A percentile compares a stretch with the other conserved stretches of the same genome.
phyloP scores from a whole-genome alignment of 1,140 invertebrate species.

The Drosophila carrolli region DNA sequence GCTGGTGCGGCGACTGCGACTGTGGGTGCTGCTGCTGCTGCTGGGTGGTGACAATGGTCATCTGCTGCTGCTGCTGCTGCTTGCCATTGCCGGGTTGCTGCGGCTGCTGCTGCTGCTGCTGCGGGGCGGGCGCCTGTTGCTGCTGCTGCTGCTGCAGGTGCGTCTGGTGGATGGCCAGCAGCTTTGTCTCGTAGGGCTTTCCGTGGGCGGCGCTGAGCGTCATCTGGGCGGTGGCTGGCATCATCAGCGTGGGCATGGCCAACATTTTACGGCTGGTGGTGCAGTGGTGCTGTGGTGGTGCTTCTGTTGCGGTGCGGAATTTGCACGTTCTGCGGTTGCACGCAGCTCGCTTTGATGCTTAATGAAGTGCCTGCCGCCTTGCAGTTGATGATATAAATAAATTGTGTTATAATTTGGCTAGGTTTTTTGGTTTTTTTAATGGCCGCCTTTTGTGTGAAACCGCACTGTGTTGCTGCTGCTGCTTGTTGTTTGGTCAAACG shows the following conservation, averaged over 20 bases:
- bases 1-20: slow-evolving; percentile 72
- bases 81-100: slow-evolving; percentile 67
- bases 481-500: slow-evolving; percentile 59
- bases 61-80: slow-evolving; percentile 77
- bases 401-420: slow-evolving; percentile 76
- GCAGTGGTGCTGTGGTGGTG: slow-evolving; percentile 35
- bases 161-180: slow-evolving; percentile 83
- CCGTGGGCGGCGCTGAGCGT: slow-evolving; percentile 76
- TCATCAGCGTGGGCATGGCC: slow-evolving; percentile 84
- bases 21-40: slow-evolving; percentile 71
- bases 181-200: slow-evolving; percentile 83
- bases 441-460: slow-evolving; percentile 52
- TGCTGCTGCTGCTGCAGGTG: slow-evolving; percentile 73
- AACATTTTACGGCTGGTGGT: slow-evolving; percentile 68
- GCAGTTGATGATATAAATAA: slow-evolving; percentile 72
- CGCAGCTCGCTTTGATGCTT: slow-evolving; percentile 78
- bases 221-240: slow-evolving; percentile 84
- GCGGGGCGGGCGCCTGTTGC: slow-evolving; percentile 57
- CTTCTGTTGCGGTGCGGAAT: slow-evolving; percentile 44
- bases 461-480: slow-evolving; percentile 22
- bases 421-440: slow-evolving; percentile 57
- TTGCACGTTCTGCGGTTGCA: slow-evolving; percentile 71
- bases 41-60: slow-evolving; percentile 72
- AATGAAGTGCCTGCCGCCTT: slow-evolving; percentile 72
- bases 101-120: slow-evolving; percentile 67